Evolutionary conservation across 2,113 vertebrate genomes (phyloP).

Genomic region (Neotoma lepida): DNA sequence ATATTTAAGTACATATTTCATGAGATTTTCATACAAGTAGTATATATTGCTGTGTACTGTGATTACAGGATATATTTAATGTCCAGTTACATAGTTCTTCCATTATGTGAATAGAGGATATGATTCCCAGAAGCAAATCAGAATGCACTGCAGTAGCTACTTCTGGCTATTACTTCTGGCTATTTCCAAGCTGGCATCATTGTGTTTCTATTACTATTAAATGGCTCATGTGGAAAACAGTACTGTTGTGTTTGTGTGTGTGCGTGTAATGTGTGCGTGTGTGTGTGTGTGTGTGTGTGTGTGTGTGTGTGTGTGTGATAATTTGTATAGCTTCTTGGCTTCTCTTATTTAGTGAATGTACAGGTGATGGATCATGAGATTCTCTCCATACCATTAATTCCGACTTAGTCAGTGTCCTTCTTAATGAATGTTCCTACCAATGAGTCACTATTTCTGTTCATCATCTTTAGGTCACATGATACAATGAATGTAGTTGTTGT

Average conservation of each 20-base stretch:
- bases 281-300: background rate
- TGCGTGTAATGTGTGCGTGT: too few relatives aligned
- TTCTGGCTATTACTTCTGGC: background rate
- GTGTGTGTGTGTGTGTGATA: background rate
- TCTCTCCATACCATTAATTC: slow-evolving; percentile 27
- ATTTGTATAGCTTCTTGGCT: background rate
- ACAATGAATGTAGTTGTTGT: background rate
- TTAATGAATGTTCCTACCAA: background rate
- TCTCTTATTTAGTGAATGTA: slow-evolving; percentile 35
- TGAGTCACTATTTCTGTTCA: background rate
- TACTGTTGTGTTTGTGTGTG: background rate
- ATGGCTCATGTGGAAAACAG: slow-evolving; percentile 9
- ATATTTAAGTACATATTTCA: slow-evolving; percentile 23
- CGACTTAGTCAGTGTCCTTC: slow-evolving; percentile 14
- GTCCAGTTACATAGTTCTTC: slow-evolving; percentile 20
- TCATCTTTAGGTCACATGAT: background rate
- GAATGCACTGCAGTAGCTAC: background rate
- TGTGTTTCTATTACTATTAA: slow-evolving; percentile 32
- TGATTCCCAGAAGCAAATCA: background rate
- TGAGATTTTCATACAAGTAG: background rate
- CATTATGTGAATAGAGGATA: background rate
- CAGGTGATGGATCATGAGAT: slow-evolving; percentile 47
- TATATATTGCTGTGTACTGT: background rate
- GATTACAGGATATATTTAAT: slow-evolving; percentile 31
- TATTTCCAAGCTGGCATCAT: background rate